Conservation (phyloP, 1,140 invertebrate genomes). For the Protaetia brevitarsis region DNA sequence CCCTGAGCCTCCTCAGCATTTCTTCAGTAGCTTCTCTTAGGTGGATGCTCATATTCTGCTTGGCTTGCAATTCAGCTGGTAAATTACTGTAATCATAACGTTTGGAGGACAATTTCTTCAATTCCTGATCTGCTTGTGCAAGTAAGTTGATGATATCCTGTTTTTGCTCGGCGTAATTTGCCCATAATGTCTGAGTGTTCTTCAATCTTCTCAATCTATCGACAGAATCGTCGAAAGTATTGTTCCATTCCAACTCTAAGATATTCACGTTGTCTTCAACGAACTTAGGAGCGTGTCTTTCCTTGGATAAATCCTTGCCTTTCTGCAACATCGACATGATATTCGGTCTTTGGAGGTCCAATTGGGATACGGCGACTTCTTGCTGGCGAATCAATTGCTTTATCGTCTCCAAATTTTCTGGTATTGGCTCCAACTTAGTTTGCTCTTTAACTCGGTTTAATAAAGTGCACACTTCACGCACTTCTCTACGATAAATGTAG, state of each 20-base stretch:
- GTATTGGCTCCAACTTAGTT: constrained; percentile 58
- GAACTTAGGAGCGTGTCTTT: constrained; percentile 81
- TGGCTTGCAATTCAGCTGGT: constrained; percentile 67
- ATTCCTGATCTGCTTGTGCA: constrained; percentile 76
- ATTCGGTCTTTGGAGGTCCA: constrained; percentile 80
- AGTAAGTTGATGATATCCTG: constrained; percentile 76
- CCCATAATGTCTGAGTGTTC: constrained; percentile 82
- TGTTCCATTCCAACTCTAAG: constrained; percentile 83
- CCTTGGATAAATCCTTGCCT: constrained; percentile 83
- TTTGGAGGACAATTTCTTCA: constrained; percentile 57
- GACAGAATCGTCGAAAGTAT: constrained; percentile 79
- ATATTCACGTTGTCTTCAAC: constrained; percentile 78
- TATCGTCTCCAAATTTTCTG: constrained; percentile 72
- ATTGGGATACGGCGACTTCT: constrained; percentile 72
- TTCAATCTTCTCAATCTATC: constrained; percentile 80
- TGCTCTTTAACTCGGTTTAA: constrained; percentile 72
- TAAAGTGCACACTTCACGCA: constrained; percentile 77
- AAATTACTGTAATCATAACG: constrained; percentile 56
- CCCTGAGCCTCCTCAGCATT: constrained; percentile 70
- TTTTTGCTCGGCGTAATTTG: constrained; percentile 81
- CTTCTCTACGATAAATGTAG: constrained; percentile 85
- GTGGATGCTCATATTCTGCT: constrained; percentile 69
- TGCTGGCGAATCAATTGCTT: constrained; percentile 74
- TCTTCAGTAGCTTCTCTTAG: constrained; percentile 74
- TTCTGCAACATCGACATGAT: constrained; percentile 88